phyloP scores from a whole-genome alignment of 53 echinoderm and acorn worm species.

The Paelopatides confundens region DNA sequence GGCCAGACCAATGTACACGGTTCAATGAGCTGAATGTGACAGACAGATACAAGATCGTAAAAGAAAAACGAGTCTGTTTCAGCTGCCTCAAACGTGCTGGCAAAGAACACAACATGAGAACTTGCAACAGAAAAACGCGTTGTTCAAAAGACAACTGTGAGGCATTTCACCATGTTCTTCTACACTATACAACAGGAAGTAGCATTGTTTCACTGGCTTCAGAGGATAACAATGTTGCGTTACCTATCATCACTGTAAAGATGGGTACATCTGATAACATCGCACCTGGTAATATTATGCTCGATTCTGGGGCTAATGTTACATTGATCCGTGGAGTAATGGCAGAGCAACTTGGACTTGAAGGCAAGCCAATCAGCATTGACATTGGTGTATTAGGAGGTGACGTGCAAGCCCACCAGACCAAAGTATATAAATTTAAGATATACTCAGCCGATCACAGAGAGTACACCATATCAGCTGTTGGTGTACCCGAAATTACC shows the following conservation, averaged over 20 bases:
- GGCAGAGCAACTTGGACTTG: slow-evolving; percentile 21
- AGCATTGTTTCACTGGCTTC: too few species aligned
- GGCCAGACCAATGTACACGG: slow-evolving; percentile 67
- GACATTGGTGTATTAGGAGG: slow-evolving; percentile 54
- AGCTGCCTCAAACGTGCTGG: slow-evolving; percentile 78
- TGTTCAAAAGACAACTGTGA: slow-evolving; percentile 53
- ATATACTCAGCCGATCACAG: too few species aligned
- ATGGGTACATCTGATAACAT: too few species aligned
- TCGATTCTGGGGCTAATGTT: too few species aligned
- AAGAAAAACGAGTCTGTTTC: slow-evolving; percentile 65
- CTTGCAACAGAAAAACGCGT: slow-evolving; percentile 43
- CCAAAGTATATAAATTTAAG: too few species aligned
- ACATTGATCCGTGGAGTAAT: slow-evolving; percentile 33
- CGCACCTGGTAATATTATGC: too few species aligned
- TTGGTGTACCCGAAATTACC: too few species aligned
- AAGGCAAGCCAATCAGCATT: not conserved
- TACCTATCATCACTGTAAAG: too few species aligned
- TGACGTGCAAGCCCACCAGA: slow-evolving; percentile 29
- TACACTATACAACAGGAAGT: too few species aligned
- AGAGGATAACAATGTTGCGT: too few species aligned
- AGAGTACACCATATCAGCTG: too few species aligned
- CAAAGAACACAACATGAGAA: slow-evolving; percentile 48
- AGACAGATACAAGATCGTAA: slow-evolving; percentile 42
- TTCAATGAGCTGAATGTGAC: slow-evolving; percentile 1
- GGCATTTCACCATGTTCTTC: slow-evolving; percentile 44